Percentiles rank a stretch among this genome's conserved stretches.
Conservation (phyloP, 2,797 vertebrate species). For the Tiaroga cobitis region DNA sequence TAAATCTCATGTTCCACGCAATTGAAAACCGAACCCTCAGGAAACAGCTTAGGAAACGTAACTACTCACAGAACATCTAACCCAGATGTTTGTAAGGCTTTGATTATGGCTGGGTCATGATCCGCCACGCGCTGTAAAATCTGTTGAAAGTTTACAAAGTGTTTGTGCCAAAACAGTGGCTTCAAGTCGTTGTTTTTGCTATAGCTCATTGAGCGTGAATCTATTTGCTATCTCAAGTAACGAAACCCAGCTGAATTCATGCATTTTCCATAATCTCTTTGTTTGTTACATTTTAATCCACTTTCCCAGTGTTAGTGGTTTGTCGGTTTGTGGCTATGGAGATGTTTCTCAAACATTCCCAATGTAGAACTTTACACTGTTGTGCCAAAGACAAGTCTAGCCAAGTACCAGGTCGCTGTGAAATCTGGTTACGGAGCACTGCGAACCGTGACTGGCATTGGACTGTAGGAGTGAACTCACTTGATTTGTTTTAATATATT, state of each 20-base stretch:
- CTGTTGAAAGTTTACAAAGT: not conserved
- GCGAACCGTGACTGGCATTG: slow-evolving; percentile 53
- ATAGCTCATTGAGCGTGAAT: not conserved
- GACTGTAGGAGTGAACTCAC: not conserved
- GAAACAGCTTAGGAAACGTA: not conserved
- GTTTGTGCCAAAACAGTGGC: not conserved
- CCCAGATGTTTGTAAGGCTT: slow-evolving; percentile 11
- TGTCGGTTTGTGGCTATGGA: slow-evolving; percentile 7
- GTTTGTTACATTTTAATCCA: not conserved
- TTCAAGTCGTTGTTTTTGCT: not conserved
- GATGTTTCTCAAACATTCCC: slow-evolving; percentile 19
- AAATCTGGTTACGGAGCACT: slow-evolving; percentile 57
- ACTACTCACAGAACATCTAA: not conserved
- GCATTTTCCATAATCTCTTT: not conserved
- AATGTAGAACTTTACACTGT: slow-evolving; percentile 64
- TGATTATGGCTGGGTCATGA: not conserved
- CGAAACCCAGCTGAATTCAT: not conserved
- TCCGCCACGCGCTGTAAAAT: not conserved
- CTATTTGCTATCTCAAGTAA: not conserved
- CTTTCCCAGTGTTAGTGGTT: not conserved
- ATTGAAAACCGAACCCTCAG: not conserved
- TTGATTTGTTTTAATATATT: not conserved
- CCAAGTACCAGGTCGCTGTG: slow-evolving; percentile 51
- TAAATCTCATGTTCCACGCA: not conserved
- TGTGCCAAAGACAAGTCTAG: slow-evolving; percentile 60